Percentiles rank a stretch among this genome's conserved stretches.
Conservation (phyloP, 1,140 invertebrate genomes). For the Maniola jurtina region DNA sequence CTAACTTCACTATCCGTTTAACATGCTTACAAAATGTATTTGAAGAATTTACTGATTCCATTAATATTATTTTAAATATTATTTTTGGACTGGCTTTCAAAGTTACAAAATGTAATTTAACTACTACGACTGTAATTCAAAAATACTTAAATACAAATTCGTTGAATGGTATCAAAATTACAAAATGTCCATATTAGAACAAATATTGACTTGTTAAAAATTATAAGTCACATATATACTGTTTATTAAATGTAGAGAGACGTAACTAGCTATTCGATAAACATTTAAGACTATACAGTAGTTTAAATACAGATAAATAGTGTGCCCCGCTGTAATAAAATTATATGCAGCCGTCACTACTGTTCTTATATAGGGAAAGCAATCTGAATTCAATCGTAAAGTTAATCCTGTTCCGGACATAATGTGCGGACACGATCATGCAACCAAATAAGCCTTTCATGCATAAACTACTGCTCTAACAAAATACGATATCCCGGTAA, state of each 20-base stretch:
- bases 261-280: not conserved
- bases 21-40: not conserved
- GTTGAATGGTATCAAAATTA: too few species aligned
- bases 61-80: too few species aligned
- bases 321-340: slow-evolving; percentile 5
- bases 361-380: slow-evolving; percentile 19
- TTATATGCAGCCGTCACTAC: slow-evolving; percentile 24
- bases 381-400: slow-evolving; percentile 37
- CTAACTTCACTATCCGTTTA: not conserved
- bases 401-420: slow-evolving; percentile 28
- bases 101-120: too few species aligned
- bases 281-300: not conserved
- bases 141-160: too few species aligned
- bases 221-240: too few species aligned
- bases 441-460: slow-evolving; percentile 37
- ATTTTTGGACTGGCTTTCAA: too few species aligned
- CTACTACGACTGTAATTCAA: too few species aligned
- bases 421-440: slow-evolving; percentile 33
- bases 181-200: too few species aligned
- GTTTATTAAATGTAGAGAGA: not conserved
- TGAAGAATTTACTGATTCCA: too few species aligned
- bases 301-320: slow-evolving; percentile 17
- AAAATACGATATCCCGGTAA: slow-evolving; percentile 58
- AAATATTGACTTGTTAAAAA: too few species aligned
- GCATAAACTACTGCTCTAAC: slow-evolving; percentile 46